These are phyloP conservation scores for Drosophila baimaii DNA, from an alignment of 1,140 invertebrate genomes.

Conservation along the genomic window DNA sequence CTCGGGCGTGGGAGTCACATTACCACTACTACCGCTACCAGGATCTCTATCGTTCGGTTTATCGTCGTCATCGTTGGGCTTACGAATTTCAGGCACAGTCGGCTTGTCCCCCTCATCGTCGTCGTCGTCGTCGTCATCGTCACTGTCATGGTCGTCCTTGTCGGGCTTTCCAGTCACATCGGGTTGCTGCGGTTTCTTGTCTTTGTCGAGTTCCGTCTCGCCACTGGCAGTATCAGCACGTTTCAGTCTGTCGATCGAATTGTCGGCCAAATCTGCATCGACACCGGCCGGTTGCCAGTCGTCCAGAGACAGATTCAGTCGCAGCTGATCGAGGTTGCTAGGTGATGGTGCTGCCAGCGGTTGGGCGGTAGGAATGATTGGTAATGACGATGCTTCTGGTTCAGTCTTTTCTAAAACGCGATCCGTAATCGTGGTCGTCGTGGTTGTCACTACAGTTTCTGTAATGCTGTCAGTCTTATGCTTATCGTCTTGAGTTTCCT, in stretches of 20 bases:
- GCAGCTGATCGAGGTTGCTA: constrained; percentile 60
- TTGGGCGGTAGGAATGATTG: constrained; percentile 75
- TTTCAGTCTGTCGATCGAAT: constrained; percentile 51
- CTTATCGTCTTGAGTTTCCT: constrained; percentile 76
- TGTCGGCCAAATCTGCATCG: constrained; percentile 50
- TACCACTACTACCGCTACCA: constrained; percentile 87
- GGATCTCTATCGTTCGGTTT: constrained; percentile 87
- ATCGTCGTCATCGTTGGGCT: constrained; percentile 84
- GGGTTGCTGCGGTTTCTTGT: constrained; percentile 62
- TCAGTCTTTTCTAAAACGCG: constrained; percentile 80
- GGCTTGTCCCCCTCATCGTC: constrained; percentile 78
- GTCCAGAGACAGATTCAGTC: constrained; percentile 71
- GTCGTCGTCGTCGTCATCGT: constrained; percentile 83
- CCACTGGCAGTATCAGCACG: constrained; percentile 44
- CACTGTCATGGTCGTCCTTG: constrained; percentile 77
- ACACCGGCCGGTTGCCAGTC: constrained; percentile 55
- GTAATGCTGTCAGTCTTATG: constrained; percentile 81
- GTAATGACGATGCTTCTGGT: constrained; percentile 68
- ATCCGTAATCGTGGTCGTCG: constrained; percentile 72
- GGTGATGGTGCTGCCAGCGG: constrained; percentile 16
- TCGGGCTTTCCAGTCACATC: constrained; percentile 51
- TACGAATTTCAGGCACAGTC: constrained; percentile 82
- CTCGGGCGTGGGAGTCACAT: constrained; percentile 85
- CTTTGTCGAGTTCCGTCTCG: constrained; percentile 65
- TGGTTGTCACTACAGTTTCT: constrained; percentile 76